Base-by-base conservation (phyloP, 2,888 invertebrate genomes). In the Zygaena filipendulae region DNA sequence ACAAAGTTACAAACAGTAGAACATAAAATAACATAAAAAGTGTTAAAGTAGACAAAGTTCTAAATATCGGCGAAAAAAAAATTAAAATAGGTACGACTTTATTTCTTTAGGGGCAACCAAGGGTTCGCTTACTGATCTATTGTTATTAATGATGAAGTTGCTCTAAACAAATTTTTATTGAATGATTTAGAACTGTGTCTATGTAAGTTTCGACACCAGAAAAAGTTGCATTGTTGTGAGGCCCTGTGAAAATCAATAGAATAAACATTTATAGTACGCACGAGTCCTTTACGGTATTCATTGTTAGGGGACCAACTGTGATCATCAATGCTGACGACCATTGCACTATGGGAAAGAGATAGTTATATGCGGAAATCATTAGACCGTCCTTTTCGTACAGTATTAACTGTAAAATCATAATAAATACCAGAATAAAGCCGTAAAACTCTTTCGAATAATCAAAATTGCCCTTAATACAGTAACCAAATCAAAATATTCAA, bases 181-280 rank as follows among this genome's bases (percentile, higher is more conserved):
- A 43, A 40, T 46, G 46, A 52, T 55, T 66, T 59, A 49, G 67
- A 56, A 61, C 71, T 57, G 38, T 70, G 56, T 63, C 66, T 36
- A 45, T 57, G 47, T 59, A 55, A 38, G 41, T 43, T 40, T 33
- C 27, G 26, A 43, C 48, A 59, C 56, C 50, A 52, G 49, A 37
- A 48, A n/a, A n/a, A 53, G 55, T 57, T 61, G 60, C 60, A 67
- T 64, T 64, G 59, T 62, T 49, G 40, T 44, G 43, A 41, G 45
- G 46, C 57, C 75, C 71, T 79, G 77, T 68, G 77, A 77, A 77
- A 77, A 77, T 77, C 71, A 53, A 75, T 75, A 72, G 59, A 71
- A 75, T 70, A 74, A 75, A 75, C 62, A 71, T 68, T 66, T 59
- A 66, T 60, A 54, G 52, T 53, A n/a, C n/a, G 52, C 48, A 52